Base-by-base conservation (phyloP, 2,797 vertebrate genomes). In the Protosalanx chinensis region DNA sequence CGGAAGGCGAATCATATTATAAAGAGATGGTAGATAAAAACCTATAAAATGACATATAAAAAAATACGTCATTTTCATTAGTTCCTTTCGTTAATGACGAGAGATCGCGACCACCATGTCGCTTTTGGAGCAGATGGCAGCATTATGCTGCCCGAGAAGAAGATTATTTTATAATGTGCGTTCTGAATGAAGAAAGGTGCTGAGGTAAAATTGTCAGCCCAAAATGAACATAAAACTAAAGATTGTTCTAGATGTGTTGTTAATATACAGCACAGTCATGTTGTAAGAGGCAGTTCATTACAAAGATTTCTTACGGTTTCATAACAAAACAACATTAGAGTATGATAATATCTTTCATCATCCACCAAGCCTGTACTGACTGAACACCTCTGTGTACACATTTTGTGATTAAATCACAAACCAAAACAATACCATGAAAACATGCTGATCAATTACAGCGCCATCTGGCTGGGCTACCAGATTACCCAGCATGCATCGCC, bases 71-170 rank as follows among this genome's bases (percentile, higher is more conserved):
- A 60, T 58, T 58, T 59, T 18, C 23, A 70, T 60, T 13, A 1
- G 32, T 57, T 56, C n/a, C 18, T n/a, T 37, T 6, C 58, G 59
- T 59, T 59, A 69, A 35, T 59, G 33, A 69, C 37, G 37, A 23
- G 23, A 60, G 18, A 56, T 56, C 8, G 12, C 8, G 12, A 27
- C 23, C 27, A 60, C 4, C 13, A 23, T 29, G 58, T 27, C 12
- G 23, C 10, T 27, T 4, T 12, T 3, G 58, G 58, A 12, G 32
- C 37, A 27, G 12, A 59, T 59, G 32, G 3, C 6, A 27, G 29
- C 16, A 20, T 68, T 68, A 20, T 68, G 33, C 10, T 58, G 20
- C 37, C 53, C 23, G 23, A 57, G 27, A 53, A 1, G 58, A 60
- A 27, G 27, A 30, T 23, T 27, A 4, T 27, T 60, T 23, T 23